phyloP scores from a whole-genome alignment of 1,140 invertebrate species.

The Anastrepha ludens region DNA sequence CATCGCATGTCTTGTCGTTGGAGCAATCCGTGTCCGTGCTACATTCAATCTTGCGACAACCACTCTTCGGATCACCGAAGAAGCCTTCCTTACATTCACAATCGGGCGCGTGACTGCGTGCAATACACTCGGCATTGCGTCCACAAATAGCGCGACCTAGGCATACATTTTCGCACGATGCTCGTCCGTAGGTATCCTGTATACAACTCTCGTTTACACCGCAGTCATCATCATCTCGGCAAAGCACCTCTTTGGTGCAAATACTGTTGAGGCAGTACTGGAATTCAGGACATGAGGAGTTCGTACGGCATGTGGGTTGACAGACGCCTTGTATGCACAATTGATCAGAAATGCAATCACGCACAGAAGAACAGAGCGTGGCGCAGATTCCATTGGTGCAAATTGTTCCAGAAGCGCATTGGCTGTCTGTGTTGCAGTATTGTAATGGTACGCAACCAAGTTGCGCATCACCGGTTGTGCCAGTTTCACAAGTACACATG shows the following conservation, averaged over 20 bases:
- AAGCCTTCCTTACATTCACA: constrained; percentile 87
- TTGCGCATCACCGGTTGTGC: constrained; percentile 89
- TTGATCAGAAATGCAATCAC: constrained; percentile 88
- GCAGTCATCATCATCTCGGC: constrained; percentile 83
- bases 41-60: constrained; percentile 87
- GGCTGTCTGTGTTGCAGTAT: constrained; percentile 84
- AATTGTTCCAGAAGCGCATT: constrained; percentile 86
- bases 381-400: constrained; percentile 89
- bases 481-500: constrained; percentile 86
- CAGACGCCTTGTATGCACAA: constrained; percentile 87
- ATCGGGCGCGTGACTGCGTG: constrained; percentile 81
- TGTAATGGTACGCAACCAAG: constrained; percentile 87
- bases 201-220: constrained; percentile 81
- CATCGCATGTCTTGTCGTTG: constrained; percentile 87
- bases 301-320: constrained; percentile 85
- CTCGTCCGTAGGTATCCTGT: constrained; percentile 80
- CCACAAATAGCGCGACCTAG: constrained; percentile 83
- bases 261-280: constrained; percentile 89
- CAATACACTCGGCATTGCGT: constrained; percentile 85
- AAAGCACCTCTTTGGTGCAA: constrained; percentile 87
- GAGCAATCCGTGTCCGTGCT: constrained; percentile 82
- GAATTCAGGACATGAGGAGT: constrained; percentile 85
- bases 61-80: constrained; percentile 85
- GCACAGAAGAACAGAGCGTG: constrained; percentile 82
- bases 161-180: constrained; percentile 84